Percentiles rank a stretch among this genome's conserved stretches.
Conservation (phyloP, 92 coral and sea anemone genomes). For the Epizoanthus rinbou region DNA sequence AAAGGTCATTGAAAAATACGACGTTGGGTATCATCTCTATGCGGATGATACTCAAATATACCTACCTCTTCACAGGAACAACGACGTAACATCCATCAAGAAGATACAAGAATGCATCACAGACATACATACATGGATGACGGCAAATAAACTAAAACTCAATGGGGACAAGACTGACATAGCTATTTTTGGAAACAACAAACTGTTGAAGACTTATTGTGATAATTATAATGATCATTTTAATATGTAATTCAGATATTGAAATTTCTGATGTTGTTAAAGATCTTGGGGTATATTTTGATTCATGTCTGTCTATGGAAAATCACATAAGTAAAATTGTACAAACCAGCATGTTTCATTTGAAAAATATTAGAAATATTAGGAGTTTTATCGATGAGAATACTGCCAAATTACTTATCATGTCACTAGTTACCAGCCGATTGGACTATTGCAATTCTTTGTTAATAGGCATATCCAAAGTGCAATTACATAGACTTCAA, state of each 20-base stretch:
- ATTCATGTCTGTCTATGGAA: conserved; percentile 17
- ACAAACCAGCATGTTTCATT: conserved; percentile 16
- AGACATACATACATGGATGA: no score
- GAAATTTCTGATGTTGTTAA: conserved; percentile 14
- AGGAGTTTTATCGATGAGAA: background rate
- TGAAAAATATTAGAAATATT: background rate
- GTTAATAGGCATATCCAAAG: no score
- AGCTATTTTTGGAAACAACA: conserved; percentile 23
- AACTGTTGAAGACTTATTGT: conserved; percentile 10
- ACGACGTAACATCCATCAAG: no score
- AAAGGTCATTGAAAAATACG: no score
- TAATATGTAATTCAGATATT: conserved; percentile 17
- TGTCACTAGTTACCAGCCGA: no score
- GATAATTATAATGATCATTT: conserved; percentile 20
- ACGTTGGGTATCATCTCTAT: no score
- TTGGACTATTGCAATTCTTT: no score
- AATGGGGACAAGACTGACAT: no score
- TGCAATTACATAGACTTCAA: background rate
- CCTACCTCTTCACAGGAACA: no score
- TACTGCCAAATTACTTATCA: background rate
- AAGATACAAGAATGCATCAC: no score
- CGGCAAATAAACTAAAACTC: no score
- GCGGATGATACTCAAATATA: no score
- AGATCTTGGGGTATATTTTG: conserved; percentile 9
- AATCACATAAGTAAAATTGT: conserved; percentile 13